These are phyloP conservation scores for Coelinius sp. DNA, from an alignment of 2,888 invertebrate genomes.

Conservation along the genomic window DNA sequence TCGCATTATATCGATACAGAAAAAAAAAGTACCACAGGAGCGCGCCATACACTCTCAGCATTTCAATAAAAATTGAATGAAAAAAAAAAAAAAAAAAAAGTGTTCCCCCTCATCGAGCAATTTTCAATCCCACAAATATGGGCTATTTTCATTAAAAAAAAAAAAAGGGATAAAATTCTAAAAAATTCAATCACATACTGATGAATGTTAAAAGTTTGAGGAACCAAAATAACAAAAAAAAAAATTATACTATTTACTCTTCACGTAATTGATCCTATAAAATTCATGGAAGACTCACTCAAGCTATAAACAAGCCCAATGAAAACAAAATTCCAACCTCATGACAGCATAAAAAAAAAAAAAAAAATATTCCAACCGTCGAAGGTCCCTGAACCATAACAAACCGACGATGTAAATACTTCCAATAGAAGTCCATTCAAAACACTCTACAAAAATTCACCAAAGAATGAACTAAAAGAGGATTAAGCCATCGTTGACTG, in stretches of 20 bases:
- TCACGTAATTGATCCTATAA: background rate
- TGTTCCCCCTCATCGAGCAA: conserved; percentile 13
- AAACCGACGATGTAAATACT: background rate
- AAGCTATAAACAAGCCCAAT: background rate
- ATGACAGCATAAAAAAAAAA: background rate
- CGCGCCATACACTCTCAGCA: background rate
- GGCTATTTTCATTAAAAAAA: background rate
- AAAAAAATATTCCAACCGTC: no score
- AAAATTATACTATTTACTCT: no score
- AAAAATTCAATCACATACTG: background rate
- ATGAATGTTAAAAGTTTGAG: background rate
- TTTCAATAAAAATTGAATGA: conserved; percentile 13
- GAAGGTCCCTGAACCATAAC: background rate
- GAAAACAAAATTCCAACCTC: background rate
- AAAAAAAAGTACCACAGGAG: background rate
- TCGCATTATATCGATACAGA: background rate
- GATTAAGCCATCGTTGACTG: background rate
- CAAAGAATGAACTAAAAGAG: background rate
- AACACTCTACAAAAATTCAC: background rate
- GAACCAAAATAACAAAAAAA: background rate
- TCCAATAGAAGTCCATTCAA: no score
- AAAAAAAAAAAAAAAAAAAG: no score
- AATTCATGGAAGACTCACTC: background rate
- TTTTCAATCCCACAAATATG: conserved; percentile 21
- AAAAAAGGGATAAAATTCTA: background rate